Evolutionary conservation across 1,140 invertebrate species (phyloP), one percentile per base, ranked within the genome.

Genomic region (Eumaeus atala): DNA sequence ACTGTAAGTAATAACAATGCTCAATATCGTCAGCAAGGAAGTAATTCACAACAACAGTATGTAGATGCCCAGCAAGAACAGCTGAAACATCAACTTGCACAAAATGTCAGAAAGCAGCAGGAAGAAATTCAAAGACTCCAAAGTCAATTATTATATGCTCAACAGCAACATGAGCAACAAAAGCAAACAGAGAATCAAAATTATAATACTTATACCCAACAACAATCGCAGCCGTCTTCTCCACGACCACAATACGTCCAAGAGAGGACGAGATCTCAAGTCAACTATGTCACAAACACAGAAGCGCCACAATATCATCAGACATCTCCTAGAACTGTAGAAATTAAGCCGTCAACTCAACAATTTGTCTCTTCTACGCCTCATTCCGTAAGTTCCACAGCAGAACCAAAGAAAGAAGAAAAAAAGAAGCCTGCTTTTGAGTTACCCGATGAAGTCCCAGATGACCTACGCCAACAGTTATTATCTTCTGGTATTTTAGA

Each of bases 401-500:
- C 84, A 34, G 80, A 84, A 66, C 67, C 80, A 35, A 84, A 88
- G 66, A 88, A 83, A 61, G 84, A 83, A 74, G 88, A 71, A 74
- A 90, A 70, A 72, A 88, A 59, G 86, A 89, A 76, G 77, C 88
- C 82, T 66, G 74, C 90, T 14, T 86, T 91, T 38, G 89, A 93
- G 74, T 83, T 96, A 17, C 95, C 95, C 8, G 94, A 95, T 72
- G 95, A 96, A 88, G 94, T 96, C 7, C 95, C 95, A 1, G 94
- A 95, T 53, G 94, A 96, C 74, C 89, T 96, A 35, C 90, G 94
- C 48, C 90, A 95, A 72, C 94, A 96, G 69, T 84, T 96, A 0
- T 70, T 96, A n/a, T 92, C 93, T 40, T 95, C 94, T 0, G 95
- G 95, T 37, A 95, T 96, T 60, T 85, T 96, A 38, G 92, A 93